A percentile compares a stretch with the other conserved stretches of the same genome.
Conservation (phyloP, 2,888 invertebrate genomes). For the Drosophila mimica region DNA sequence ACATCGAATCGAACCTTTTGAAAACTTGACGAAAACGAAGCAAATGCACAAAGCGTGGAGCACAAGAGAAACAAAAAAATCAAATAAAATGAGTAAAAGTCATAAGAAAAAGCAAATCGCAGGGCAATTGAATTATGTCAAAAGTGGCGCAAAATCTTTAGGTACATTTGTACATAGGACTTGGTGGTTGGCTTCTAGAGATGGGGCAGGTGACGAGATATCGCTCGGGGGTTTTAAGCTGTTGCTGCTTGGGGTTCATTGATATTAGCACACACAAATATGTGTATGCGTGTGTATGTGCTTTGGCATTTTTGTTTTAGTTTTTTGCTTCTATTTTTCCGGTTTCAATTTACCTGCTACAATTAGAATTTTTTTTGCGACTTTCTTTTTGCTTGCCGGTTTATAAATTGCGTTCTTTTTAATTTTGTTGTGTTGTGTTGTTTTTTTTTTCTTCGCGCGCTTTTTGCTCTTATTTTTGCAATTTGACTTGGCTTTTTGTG, state of each 20-base stretch:
- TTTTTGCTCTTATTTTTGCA: conserved; percentile 68
- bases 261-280: conserved; percentile 56
- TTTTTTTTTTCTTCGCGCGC: conserved; percentile 10
- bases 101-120: conserved; percentile 18
- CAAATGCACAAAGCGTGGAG: conserved; percentile 45
- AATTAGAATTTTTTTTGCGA: conserved; percentile 55
- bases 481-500: conserved; percentile 43
- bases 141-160: conserved; percentile 73
- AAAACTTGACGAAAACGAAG: conserved; percentile 74
- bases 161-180: conserved; percentile 33
- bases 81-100: conserved; percentile 31
- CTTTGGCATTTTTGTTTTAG: conserved; percentile 33
- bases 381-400: conserved; percentile 37
- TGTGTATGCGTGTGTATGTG: neutral
- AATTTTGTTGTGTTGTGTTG: conserved; percentile 28
- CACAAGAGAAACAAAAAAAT: conserved; percentile 18
- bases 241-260: conserved; percentile 61
- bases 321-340: conserved; percentile 39
- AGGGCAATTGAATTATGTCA: conserved; percentile 64
- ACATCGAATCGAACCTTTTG: conserved; percentile 59
- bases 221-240: conserved; percentile 37
- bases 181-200: conserved; percentile 16
- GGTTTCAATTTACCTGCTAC: conserved; percentile 69
- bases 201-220: conserved; percentile 3
- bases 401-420: conserved; percentile 47